phyloP scores from a whole-genome alignment of 2,888 invertebrate genomes.

The Microchrysa polita region DNA sequence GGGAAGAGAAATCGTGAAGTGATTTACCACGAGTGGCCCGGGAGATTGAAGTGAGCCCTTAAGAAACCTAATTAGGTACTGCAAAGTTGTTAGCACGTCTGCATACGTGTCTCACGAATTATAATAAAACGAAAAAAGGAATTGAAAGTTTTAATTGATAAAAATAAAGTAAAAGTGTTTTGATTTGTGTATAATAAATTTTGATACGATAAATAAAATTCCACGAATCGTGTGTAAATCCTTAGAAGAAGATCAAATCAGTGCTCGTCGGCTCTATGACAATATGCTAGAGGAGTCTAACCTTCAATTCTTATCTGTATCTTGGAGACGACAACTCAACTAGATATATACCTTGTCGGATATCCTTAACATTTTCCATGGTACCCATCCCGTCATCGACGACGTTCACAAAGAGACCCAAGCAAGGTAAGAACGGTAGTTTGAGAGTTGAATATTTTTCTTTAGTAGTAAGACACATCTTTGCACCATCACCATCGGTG shows the following conservation, averaged over 20 bases:
- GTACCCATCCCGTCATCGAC: background rate
- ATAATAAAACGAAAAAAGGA: too few species aligned
- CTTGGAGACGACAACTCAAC: background rate
- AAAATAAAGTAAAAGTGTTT: too few species aligned
- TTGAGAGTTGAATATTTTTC: background rate
- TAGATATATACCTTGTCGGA: slow-evolving; percentile 1
- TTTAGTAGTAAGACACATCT: background rate
- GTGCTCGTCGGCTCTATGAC: background rate
- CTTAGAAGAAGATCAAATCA: background rate
- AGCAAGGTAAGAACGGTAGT: slow-evolving; percentile 1
- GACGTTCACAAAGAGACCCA: background rate
- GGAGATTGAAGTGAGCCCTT: background rate
- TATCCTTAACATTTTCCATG: background rate
- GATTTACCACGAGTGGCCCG: background rate
- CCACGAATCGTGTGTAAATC: background rate
- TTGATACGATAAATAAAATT: background rate
- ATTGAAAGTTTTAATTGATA: too few species aligned
- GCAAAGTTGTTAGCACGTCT: too few species aligned
- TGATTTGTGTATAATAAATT: too few species aligned
- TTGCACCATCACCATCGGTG: background rate
- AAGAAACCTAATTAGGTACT: background rate
- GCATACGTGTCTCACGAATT: too few species aligned
- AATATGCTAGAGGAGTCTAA: background rate
- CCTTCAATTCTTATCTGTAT: background rate
- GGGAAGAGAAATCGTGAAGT: slow-evolving; percentile 3